Base-by-base conservation (phyloP, 2,888 invertebrate species). In the Drosophila pegasa region DNA sequence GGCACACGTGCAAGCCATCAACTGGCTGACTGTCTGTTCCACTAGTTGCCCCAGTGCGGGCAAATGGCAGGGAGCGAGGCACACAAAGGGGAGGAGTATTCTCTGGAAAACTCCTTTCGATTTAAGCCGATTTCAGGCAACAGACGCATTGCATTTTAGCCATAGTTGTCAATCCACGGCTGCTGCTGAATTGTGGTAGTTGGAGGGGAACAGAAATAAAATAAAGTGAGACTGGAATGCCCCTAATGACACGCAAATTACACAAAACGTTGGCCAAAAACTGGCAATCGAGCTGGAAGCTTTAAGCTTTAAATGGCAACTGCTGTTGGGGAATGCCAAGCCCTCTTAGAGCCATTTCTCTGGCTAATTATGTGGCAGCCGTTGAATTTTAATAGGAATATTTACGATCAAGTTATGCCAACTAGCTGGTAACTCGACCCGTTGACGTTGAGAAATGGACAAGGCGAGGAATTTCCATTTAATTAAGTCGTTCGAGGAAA, bases 91-190 rank as follows among this genome's bases (percentile, higher is more conserved):
- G 16, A 9, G 10, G 12, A 22, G 35, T 16, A 14, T 37, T 25
- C 10, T 20, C 10, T 35, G 22, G 35, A 52, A 61, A 48, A 38
- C 37, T 43, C 12, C 48, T 59, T 55, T 35, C 57, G 60, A 59
- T 65, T 85, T 74, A 62, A 77, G 63, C 71, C 82, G 76, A 74
- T 78, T 78, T 78, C 47, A 41, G 63, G 51, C 58, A 60, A 51
- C 56, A 63, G 67, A 71, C 65, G 65, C 63, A 64, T 62, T 62
- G 64, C 52, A 31, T 64, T 74, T 71, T 63, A 48, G 33, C 33
- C 43, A 16, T 31, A 16, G 33, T 16, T 51, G 66, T 31, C 31
- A 41, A 35, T 43, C 14, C 6, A 52, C 40, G 60, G 29, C 41
- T 54, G 54, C 43, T 54, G 27, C 35, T 47, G 29, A 51, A 31